These are phyloP conservation scores for Epizoanthus fatuus DNA, from an alignment of 92 coral and sea anemone species.

Conservation along the genomic window DNA sequence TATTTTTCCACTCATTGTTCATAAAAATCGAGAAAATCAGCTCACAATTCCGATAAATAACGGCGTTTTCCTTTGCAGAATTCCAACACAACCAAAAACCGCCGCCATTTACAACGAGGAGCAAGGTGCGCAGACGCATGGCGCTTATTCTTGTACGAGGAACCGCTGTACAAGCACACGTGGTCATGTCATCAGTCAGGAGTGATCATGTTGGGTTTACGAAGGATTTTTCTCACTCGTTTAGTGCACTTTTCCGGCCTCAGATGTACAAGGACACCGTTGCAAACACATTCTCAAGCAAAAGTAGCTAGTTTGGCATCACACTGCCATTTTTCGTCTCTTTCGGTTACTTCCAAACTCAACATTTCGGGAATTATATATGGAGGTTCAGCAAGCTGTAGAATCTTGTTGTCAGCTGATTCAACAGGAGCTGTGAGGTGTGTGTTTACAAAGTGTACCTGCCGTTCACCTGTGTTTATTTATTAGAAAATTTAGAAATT, in stretches of 20 bases:
- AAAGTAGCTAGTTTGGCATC: neutral
- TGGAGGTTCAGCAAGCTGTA: neutral
- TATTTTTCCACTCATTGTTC: constrained; percentile 85
- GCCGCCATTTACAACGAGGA: constrained; percentile 49
- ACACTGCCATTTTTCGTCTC: neutral
- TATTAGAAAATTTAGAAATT: too few species aligned
- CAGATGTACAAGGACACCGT: neutral
- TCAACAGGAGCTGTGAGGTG: constrained; percentile 30
- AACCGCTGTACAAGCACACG: constrained; percentile 44
- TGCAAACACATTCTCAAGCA: constrained; percentile 9
- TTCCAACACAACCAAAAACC: constrained; percentile 13
- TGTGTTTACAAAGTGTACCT: too few species aligned
- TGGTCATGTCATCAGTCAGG: neutral
- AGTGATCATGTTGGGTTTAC: constrained; percentile 14
- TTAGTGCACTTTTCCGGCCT: constrained; percentile 9
- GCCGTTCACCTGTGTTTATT: too few species aligned
- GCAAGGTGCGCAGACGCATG: neutral
- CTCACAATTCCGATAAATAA: neutral
- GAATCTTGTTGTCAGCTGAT: constrained; percentile 5
- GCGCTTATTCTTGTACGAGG: constrained; percentile 3
- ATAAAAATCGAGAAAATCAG: neutral
- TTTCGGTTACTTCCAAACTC: neutral
- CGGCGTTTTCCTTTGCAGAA: constrained; percentile 24
- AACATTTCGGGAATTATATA: too few species aligned
- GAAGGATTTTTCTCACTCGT: constrained; percentile 14